Conservation (phyloP, 2,797 vertebrate species). For the Moxostoma hubbsi region DNA sequence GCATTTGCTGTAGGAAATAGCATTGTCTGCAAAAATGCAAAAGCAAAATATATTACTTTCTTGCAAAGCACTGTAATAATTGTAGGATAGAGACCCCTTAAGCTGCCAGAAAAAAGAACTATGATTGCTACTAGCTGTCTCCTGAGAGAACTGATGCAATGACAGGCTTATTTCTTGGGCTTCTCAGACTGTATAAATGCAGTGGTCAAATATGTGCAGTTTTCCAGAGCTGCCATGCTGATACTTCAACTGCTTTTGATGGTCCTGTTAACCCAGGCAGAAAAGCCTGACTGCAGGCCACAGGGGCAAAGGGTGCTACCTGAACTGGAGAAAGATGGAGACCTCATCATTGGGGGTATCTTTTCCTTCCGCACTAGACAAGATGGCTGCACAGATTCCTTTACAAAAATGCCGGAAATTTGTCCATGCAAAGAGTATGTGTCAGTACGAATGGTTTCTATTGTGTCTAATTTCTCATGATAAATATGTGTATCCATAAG, state of each 20-base stretch:
- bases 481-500: too few species aligned
- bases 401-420: slow-evolving; percentile 68
- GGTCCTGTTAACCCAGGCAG: slow-evolving; percentile 57
- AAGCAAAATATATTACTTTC: too few species aligned
- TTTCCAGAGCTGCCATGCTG: slow-evolving; percentile 60
- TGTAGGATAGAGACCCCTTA: too few species aligned
- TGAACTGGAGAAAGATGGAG: slow-evolving; percentile 73
- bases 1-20: too few species aligned
- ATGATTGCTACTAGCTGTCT: neutral
- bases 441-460: too few species aligned
- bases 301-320: slow-evolving; percentile 61
- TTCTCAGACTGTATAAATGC: slow-evolving; percentile 30
- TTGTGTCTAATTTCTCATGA: too few species aligned
- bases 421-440: slow-evolving; percentile 76
- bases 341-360: slow-evolving; percentile 79
- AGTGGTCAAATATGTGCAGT: neutral
- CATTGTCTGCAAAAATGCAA: too few species aligned
- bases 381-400: slow-evolving; percentile 68
- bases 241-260: slow-evolving; percentile 62
- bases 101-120: neutral
- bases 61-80: too few species aligned
- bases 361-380: slow-evolving; percentile 79
- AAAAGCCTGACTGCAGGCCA: slow-evolving; percentile 64
- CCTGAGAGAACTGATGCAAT: neutral
- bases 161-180: neutral